Conservation (phyloP, 2,888 invertebrate species). For the Acleris holmiana region DNA sequence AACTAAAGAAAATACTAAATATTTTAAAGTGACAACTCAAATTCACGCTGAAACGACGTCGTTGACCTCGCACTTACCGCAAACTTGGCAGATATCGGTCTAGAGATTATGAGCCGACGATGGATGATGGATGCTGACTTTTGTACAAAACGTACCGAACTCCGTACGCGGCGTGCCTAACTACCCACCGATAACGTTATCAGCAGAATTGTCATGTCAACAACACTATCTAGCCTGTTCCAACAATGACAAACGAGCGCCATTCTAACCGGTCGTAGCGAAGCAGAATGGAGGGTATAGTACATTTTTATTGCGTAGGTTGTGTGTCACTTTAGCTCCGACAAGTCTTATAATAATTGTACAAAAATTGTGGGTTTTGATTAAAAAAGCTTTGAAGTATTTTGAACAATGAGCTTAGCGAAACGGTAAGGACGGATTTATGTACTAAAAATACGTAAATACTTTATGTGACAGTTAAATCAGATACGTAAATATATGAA, state of each 20-base stretch:
- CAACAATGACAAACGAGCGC: slow-evolving; percentile 53
- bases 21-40: slow-evolving; percentile 7
- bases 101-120: slow-evolving; percentile 8
- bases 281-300: background rate
- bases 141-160: slow-evolving; percentile 16
- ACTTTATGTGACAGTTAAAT: no score
- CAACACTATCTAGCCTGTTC: slow-evolving; percentile 72
- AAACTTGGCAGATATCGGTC: slow-evolving; percentile 9
- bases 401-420: no score
- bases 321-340: background rate
- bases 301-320: background rate
- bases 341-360: no score
- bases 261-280: slow-evolving; percentile 33
- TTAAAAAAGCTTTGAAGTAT: no score
- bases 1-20: slow-evolving; percentile 10
- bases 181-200: slow-evolving; percentile 70
- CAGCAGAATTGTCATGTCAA: slow-evolving; percentile 74
- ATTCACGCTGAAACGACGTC: slow-evolving; percentile 9
- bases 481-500: no score
- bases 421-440: no score
- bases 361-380: no score
- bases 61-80: slow-evolving; percentile 21
- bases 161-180: slow-evolving; percentile 3
- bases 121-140: slow-evolving; percentile 13
- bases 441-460: no score